Conservation (phyloP, 2,888 invertebrate genomes). For the Lypha dubia region DNA sequence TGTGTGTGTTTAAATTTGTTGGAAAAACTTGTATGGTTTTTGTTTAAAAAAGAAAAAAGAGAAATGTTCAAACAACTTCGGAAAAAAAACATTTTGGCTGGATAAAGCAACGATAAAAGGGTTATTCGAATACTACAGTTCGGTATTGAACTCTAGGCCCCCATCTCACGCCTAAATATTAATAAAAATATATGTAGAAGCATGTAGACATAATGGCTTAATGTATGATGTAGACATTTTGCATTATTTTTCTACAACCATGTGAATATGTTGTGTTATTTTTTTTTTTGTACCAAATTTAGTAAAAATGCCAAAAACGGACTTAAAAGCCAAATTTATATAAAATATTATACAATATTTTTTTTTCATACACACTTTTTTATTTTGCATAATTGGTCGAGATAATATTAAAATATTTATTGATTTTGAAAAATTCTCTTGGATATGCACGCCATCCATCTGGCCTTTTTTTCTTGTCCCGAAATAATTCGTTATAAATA, state of each 20-base stretch:
- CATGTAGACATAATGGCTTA: background rate
- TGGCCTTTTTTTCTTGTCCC: no score
- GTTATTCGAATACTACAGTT: background rate
- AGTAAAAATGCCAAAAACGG: background rate
- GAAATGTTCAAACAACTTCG: slow-evolving; percentile 44
- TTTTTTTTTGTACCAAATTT: no score
- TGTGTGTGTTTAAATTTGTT: background rate
- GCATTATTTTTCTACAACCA: slow-evolving; percentile 6
- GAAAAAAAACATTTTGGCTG: slow-evolving; percentile 39
- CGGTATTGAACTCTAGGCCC: slow-evolving; percentile 16
- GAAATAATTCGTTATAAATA: no score
- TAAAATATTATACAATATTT: background rate
- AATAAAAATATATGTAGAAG: background rate
- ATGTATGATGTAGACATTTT: slow-evolving; percentile 31
- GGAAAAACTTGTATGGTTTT: slow-evolving; percentile 67
- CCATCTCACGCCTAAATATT: background rate
- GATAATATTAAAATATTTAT: no score
- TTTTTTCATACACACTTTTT: no score
- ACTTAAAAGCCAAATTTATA: background rate
- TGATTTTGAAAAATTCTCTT: no score
- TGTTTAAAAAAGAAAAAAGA: slow-evolving; percentile 47
- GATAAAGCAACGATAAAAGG: slow-evolving; percentile 9
- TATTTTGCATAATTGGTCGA: no score
- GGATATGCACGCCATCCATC: no score
- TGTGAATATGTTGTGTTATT: background rate